phyloP scores from a whole-genome alignment of 2,113 vertebrate genomes.

The Chionis minor region DNA sequence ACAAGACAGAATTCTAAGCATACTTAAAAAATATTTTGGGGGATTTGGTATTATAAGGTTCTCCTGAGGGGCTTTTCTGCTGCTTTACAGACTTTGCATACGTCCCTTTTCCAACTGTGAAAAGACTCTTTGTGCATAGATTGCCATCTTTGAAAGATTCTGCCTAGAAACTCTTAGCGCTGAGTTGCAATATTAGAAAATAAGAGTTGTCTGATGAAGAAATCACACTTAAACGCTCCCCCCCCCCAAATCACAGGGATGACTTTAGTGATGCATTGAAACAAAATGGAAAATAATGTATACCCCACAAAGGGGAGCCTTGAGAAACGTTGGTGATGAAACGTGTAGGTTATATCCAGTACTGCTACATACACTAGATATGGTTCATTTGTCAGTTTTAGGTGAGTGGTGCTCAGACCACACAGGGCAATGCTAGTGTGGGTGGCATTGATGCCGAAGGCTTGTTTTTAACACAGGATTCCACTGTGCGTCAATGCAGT shows the following conservation, averaged over 20 bases:
- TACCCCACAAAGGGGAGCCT: background rate
- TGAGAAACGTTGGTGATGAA: background rate
- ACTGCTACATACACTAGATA: too few species aligned
- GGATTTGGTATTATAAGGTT: background rate
- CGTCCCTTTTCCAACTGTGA: background rate
- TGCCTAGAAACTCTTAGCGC: background rate
- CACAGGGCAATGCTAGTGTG: rapidly evolving
- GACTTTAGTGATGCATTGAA: background rate
- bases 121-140: background rate
- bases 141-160: background rate
- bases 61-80: background rate
- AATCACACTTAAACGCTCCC: background rate
- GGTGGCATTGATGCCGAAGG: background rate
- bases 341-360: background rate
- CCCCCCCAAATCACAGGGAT: background rate
- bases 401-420: background rate
- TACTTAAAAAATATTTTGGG: background rate
- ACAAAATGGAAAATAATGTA: background rate
- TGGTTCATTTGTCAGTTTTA: background rate
- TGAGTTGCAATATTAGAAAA: background rate
- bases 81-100: background rate
- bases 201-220: background rate
- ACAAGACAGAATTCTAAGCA: background rate
- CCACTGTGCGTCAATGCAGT: rapidly evolving
- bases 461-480: background rate